These are phyloP conservation scores for Poecilia velifera DNA, from an alignment of 2,797 vertebrate species.

Conservation along the genomic window DNA sequence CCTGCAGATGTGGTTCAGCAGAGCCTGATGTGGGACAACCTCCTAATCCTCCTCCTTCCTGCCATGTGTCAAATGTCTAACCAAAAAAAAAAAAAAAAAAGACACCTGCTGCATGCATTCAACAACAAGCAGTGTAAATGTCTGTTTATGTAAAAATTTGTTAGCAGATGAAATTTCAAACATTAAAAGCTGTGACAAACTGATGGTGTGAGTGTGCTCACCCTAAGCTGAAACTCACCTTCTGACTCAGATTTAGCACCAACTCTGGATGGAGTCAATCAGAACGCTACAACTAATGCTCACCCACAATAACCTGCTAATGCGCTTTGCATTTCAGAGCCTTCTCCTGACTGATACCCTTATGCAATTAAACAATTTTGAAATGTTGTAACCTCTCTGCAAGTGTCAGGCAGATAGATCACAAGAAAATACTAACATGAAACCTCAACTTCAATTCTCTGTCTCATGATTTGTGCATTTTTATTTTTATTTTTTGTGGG, in stretches of 20 bases:
- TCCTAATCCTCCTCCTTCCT: not conserved
- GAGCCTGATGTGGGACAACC: not conserved
- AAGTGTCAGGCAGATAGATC: not conserved
- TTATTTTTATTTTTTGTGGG: not conserved
- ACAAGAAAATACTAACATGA: not conserved
- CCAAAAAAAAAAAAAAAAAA: not conserved
- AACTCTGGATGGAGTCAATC: not conserved
- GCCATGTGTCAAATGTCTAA: not conserved
- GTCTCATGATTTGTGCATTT: no score
- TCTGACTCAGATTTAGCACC: not conserved
- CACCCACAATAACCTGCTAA: not conserved
- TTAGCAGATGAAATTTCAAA: not conserved
- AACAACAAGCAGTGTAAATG: not conserved
- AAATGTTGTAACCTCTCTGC: not conserved
- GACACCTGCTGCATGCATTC: not conserved
- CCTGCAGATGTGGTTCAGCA: constrained; percentile 1
- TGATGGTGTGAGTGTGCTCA: not conserved
- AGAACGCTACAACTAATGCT: not conserved
- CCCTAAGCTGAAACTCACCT: not conserved
- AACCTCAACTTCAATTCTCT: not conserved
- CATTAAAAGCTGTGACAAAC: not conserved
- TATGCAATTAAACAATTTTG: not conserved
- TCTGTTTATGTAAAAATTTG: not conserved
- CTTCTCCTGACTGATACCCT: not conserved
- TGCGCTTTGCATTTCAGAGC: not conserved